Evolutionary conservation across 2,888 invertebrate genomes (phyloP).

Genomic region (Leucophenga montana): DNA sequence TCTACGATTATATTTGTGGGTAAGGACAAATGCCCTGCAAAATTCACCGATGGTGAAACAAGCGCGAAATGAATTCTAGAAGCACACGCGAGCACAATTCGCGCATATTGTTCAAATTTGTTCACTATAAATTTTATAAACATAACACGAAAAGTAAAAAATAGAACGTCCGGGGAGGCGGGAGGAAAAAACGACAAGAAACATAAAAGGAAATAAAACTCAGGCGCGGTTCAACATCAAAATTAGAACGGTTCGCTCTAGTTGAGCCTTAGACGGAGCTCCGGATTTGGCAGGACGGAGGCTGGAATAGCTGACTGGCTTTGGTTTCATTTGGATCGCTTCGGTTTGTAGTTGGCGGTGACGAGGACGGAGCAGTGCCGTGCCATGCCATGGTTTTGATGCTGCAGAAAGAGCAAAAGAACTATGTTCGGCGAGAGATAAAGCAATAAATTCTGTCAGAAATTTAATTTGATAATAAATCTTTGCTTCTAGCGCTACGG

Average conservation of each 20-base stretch:
- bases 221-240: neutral
- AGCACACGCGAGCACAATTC: slow-evolving; percentile 60
- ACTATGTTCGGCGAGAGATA: slow-evolving; percentile 73
- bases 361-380: slow-evolving; percentile 20
- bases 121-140: slow-evolving; percentile 67
- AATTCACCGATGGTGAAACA: slow-evolving; percentile 27
- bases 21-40: neutral
- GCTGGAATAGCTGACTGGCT: slow-evolving; percentile 37
- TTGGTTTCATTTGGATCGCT: slow-evolving; percentile 32
- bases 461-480: slow-evolving; percentile 75
- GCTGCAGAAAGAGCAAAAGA: slow-evolving; percentile 69
- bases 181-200: slow-evolving; percentile 24
- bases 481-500: slow-evolving; percentile 74
- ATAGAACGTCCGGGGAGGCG: slow-evolving; percentile 2
- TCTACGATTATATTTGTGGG: neutral
- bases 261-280: neutral
- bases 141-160: slow-evolving; percentile 42
- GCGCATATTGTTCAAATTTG: slow-evolving; percentile 69
- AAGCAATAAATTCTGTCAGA: slow-evolving; percentile 75
- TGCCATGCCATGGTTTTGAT: slow-evolving; percentile 46
- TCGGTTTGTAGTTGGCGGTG: slow-evolving; percentile 39
- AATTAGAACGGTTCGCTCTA: slow-evolving; percentile 25
- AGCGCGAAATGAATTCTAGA: slow-evolving; percentile 43
- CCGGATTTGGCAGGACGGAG: slow-evolving; percentile 43
- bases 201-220: slow-evolving; percentile 42